Evolutionary conservation across 2,797 vertebrate genomes (phyloP), one percentile per base, ranked within the genome.

Genomic region (Sebastes hubbsi): DNA sequence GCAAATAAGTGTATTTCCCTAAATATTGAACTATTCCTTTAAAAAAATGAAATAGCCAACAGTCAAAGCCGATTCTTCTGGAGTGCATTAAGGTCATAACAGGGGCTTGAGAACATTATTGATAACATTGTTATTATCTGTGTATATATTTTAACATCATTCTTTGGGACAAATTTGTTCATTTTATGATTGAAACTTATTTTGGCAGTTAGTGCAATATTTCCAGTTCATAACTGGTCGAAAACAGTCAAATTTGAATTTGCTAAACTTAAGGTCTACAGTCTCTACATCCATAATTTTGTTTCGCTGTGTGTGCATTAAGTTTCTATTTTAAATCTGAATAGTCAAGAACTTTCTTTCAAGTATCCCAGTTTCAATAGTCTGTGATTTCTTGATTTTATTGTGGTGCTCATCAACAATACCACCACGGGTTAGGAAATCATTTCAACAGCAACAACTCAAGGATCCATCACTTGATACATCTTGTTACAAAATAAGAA

Each of bases 401-500:
- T 90, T 89, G 83, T 92, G 80, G 87, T 89, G 88, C 83, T 91
- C 76, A 83, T 90, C 74, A 79, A 91, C 86, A 90, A 85, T 88
- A 86, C 81, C 63, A 8, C 82, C 81, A 90, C 56, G 79, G 70
- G 86, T 88, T 88, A 83, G 78, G 79, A 89, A 92, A 90, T 89
- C 59, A 88, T 90, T 79, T 88, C 79, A 91, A 92, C 86, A 92
- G 81, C 88, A 89, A 92, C 81, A 91, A 88, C 75, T 92, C 80
- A 78, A 87, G 60, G 85, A 92, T 85, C 90, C 87, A 90, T 88
- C 80, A 87, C 76, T 91, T 86, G 71, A 80, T 83, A 89, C 88
- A 92, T 89, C 81, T 91, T 54, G 73, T 92, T 89, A 93, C 87
- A 92, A 92, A 93, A 91, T 84, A 90, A 90, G 74, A 90, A 84